Conservation (phyloP, 2,888 invertebrate genomes). For the Rhingia campestris region DNA sequence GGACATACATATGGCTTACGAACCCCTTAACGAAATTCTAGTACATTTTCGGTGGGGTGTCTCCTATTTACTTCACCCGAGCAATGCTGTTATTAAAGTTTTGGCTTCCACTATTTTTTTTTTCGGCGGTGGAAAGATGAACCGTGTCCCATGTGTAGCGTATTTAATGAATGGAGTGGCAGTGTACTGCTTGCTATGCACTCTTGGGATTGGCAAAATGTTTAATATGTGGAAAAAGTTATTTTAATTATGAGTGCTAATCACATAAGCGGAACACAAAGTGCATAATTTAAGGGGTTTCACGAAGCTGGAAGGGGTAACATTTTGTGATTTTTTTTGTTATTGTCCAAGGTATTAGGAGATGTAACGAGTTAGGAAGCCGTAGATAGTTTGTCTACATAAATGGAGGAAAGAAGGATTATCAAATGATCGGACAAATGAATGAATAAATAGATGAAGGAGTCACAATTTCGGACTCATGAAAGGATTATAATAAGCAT, state of each 20-base stretch:
- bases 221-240: constrained; percentile 61
- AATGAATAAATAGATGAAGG: too few species aligned
- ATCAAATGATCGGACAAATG: too few species aligned
- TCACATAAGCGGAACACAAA: constrained; percentile 52
- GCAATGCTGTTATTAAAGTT: constrained; percentile 44
- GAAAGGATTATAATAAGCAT: too few species aligned
- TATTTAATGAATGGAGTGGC: constrained; percentile 53
- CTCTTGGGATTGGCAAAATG: constrained; percentile 54
- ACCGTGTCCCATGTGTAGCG: constrained; percentile 17
- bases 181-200: constrained; percentile 27
- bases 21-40: background rate
- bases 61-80: constrained; percentile 33
- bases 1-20: constrained; percentile 35
- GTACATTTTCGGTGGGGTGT: background rate
- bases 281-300: constrained; percentile 32
- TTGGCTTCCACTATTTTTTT: constrained; percentile 5
- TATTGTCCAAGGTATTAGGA: background rate
- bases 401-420: too few species aligned
- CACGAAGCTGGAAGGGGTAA: background rate
- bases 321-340: background rate
- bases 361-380: background rate
- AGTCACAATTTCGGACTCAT: too few species aligned
- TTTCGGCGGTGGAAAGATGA: background rate
- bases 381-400: background rate
- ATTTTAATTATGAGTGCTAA: constrained; percentile 66